Conservation (phyloP, 2,797 vertebrate genomes). For the Scomberomorus guttatus region DNA sequence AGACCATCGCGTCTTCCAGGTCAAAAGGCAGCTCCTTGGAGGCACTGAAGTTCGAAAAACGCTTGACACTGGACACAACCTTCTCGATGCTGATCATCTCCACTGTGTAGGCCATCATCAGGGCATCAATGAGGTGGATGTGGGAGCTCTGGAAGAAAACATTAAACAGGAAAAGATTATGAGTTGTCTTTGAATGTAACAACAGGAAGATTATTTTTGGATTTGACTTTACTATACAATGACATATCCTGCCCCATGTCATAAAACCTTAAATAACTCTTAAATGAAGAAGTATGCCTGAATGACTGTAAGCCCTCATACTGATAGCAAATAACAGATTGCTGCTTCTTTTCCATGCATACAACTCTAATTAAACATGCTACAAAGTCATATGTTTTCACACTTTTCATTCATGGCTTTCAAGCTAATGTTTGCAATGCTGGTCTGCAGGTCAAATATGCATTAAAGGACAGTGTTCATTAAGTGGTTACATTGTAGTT, state of each 20-base stretch:
- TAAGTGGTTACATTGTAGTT: too few relatives aligned
- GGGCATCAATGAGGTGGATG: slow-evolving; percentile 95
- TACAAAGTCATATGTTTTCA: too few relatives aligned
- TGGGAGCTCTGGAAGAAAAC: slow-evolving; percentile 89
- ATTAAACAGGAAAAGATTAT: not conserved
- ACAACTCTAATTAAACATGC: too few relatives aligned
- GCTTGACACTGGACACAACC: slow-evolving; percentile 93
- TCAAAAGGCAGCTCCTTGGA: slow-evolving; percentile 94
- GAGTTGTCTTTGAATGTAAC: not conserved
- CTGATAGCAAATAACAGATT: too few relatives aligned
- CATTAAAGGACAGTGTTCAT: too few relatives aligned
- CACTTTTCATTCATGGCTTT: too few relatives aligned
- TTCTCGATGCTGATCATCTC: slow-evolving; percentile 98
- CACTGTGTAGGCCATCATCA: slow-evolving; percentile 94
- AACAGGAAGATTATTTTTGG: not conserved
- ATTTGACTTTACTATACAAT: not conserved
- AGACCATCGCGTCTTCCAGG: slow-evolving; percentile 95
- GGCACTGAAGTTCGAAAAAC: slow-evolving; percentile 94
- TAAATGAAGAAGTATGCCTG: not conserved
- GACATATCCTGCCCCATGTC: not conserved
- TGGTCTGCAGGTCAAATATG: too few relatives aligned
- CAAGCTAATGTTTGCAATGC: too few relatives aligned
- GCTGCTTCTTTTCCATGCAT: too few relatives aligned
- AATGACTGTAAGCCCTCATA: too few relatives aligned
- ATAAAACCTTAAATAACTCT: not conserved